Evolutionary conservation across 2,888 invertebrate genomes (phyloP), one percentile per base, ranked within the genome.

Genomic region (Philhelius pedissequus): DNA sequence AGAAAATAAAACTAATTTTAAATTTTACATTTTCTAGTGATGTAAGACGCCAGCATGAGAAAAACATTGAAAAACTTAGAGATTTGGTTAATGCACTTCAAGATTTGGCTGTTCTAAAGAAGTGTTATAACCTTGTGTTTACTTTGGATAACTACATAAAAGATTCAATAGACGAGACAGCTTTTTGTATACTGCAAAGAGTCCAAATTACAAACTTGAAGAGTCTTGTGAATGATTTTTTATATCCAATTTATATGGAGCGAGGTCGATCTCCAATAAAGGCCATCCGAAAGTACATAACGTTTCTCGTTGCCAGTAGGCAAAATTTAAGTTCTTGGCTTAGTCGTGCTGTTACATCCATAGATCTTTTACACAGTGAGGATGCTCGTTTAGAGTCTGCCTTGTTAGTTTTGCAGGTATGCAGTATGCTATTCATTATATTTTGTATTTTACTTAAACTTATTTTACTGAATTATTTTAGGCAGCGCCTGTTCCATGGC

Each of bases 401-500:
- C 0, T 81, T 92, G 32, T 86, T 88, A 2, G 90, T 92, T 9
- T 86, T 92, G 4, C 90, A 88, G 82, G 89, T 89, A 79, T 73
- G 22, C n/a, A n/a, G n/a, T n/a, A n/a, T n/a, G n/a, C n/a, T n/a
- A n/a, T n/a, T 62, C 2, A 48, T 6, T 22, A 1, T 25, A 38
- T 20, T n/a, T 58, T 15, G 1, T 8, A 18, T 20, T 13, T 13
- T 0, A 9, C 2, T 22, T 48, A 8, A 7, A 13, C 18, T 7
- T 5, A 27, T 9, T 15, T 18, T 0, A 27, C 1, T 40, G 4
- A 64, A 30, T 9, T 38, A 32, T 56, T 78, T 9, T 62, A 91
- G 88, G 88, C 89, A 13, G 88, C 92, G 0, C 90, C 91, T 5
- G 91, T 92, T 1, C 92, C 92, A 0, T 92, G 92, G 92, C 89